Base-by-base conservation (phyloP, 2,113 vertebrate genomes). In the Archocentrus centrarchus region DNA sequence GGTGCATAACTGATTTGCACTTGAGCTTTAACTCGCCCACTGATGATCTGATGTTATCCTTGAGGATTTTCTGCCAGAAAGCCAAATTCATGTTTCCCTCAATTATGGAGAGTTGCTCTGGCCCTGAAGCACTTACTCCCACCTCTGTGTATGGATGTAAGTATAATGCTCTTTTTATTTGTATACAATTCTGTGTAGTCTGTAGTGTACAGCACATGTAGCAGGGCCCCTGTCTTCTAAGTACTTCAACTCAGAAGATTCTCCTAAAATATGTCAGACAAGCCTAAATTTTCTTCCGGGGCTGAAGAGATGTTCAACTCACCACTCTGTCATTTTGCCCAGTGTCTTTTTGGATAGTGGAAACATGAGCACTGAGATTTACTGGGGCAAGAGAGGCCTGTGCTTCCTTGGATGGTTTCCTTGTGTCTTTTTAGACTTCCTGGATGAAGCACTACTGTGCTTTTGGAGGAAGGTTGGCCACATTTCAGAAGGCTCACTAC, bases 341-440 rank as follows among this genome's bases (percentile, higher is more conserved):
- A 50, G 27, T 75, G 66, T 64, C 77, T 75, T 62, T 35, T 59
- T 60, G 60, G 41, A 41, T 59, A 44, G 83, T 47, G 32, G 66
- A 80, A 39, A 58, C 66, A 58, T 27, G 59, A 85, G 59, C 68
- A 63, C 32, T 80, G 60, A 83, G 41, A 41, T 68, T 44, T 59
- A 53, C 14, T 39, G 24, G 59, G 66, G 59, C 63, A 41, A 75
- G 59, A 79, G 30, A 24, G 47, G 47, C 59, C 32, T 70, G 22
- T 15, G 66, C 3, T 70, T 66, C 32, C 30, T 57, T 61, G 55
- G 53, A 57, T 58, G 39, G n/a, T 50, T 47, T 61, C 20, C 20
- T 73, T 6, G 30, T 61, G 30, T 75, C 63, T 47, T 80, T 73
- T 73, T 73, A 73, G 68, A 73, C 11, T 73, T 73, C 68, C 47